phyloP scores from a whole-genome alignment of 2,113 vertebrate species.

The Prolemur simus region DNA sequence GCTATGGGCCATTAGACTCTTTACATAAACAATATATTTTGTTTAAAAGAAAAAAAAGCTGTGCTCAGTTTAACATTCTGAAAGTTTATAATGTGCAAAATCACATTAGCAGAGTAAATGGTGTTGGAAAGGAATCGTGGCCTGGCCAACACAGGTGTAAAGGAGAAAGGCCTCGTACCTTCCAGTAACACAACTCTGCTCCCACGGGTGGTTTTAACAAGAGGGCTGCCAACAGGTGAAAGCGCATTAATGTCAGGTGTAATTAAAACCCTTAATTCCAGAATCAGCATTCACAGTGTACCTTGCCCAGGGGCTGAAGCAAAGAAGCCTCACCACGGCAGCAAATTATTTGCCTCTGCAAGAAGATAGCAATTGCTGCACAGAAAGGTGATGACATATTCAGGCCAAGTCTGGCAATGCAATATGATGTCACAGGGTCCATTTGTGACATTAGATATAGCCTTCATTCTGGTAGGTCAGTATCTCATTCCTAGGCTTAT shows the following conservation, averaged over 20 bases:
- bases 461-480: conserved; percentile 24
- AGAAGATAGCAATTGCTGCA: neutral
- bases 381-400: neutral
- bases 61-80: conserved; percentile 58
- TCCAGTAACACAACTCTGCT: neutral
- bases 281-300: neutral
- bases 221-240: conserved; percentile 50
- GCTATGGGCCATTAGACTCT: conserved; percentile 76
- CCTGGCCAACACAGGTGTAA: neutral
- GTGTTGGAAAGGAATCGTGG: neutral
- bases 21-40: conserved; percentile 79
- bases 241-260: neutral
- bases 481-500: conserved; percentile 41
- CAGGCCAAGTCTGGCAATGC: conserved; percentile 23
- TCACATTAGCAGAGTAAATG: conserved; percentile 43
- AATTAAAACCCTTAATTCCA: conserved; percentile 45
- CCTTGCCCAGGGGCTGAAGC: neutral
- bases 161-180: neutral
- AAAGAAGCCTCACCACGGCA: neutral
- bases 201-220: neutral
- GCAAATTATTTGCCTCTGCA: conserved; percentile 12
- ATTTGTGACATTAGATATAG: conserved; percentile 43
- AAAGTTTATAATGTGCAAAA: conserved; percentile 59
- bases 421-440: conserved; percentile 44
- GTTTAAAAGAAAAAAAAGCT: conserved; percentile 67